Base-by-base conservation (phyloP, 1,140 invertebrate species). In the Brachionus koreanus region DNA sequence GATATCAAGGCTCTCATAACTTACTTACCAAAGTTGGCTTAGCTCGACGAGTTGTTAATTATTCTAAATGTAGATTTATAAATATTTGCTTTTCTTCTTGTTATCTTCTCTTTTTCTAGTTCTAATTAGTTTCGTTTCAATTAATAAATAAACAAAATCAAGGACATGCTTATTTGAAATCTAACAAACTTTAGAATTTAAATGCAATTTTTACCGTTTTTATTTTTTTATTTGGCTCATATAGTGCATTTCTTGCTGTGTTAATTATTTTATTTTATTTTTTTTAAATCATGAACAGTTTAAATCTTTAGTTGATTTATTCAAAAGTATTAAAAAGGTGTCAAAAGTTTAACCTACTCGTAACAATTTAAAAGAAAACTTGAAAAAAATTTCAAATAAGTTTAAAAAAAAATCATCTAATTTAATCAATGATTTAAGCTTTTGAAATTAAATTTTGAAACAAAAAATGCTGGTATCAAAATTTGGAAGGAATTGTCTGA, bases 91-190 rank as follows among this genome's bases (percentile, higher is more conserved):
- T 65, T 65, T 65, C 16, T 57, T 65, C 16, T 57, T 65, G 25
- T 65, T 65, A 65, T 65, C 63, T 65, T 33, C 23, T 65, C 23
- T 65, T 63, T 33, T 33, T 23, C 63, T 65, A 65, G 25, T 65
- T 65, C 63, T 65, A 65, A 65, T 65, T 65, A 33, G 63, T 65
- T 65, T 65, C 63, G 63, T 65, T 65, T 37, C 25, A 65, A 65
- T 65, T 65, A 37, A 65, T 29, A 65, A 65, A 65, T 37, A 65
- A 65, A 65, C 63, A 65, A 33, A 37, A 33, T 25, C 63, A 65
- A 65, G 63, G 63, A 65, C 63, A 33, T 33, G 25, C 33, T 37
- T 37, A 13, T 65, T 37, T 23, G 3, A 65, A 33, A 33, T 65
- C 33, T 29, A 29, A 29, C 29, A 29, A 29, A 29, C 29, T 57